These are phyloP conservation scores for Calidris pygmaea DNA, from an alignment of 2,113 vertebrate genomes.

Conservation along the genomic window DNA sequence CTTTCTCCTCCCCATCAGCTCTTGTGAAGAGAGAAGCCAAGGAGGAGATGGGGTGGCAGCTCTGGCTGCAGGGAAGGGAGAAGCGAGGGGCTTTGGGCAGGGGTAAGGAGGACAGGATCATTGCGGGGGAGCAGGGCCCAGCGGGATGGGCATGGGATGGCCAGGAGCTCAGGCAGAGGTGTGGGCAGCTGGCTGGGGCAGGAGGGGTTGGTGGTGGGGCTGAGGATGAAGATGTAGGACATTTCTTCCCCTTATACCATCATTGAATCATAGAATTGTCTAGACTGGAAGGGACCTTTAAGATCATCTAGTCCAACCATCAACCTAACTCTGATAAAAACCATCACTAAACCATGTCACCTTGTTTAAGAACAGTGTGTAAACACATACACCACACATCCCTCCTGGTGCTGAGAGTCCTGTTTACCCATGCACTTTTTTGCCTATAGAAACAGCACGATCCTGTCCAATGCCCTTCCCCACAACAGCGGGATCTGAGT, in stretches of 20 bases:
- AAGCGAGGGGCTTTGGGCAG: background rate
- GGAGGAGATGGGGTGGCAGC: background rate
- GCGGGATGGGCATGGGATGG: background rate
- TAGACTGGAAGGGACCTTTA: too few relatives aligned
- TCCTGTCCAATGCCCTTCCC: background rate
- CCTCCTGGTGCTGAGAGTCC: background rate
- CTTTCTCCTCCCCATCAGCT: background rate
- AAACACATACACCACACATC: accelerated
- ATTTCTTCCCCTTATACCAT: background rate
- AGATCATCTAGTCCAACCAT: too few relatives aligned
- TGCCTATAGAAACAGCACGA: background rate
- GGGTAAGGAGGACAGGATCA: background rate
- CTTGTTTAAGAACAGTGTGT: background rate
- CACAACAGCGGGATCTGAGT: background rate
- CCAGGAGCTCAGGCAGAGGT: background rate
- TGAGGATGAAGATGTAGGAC: background rate
- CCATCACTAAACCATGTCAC: too few relatives aligned
- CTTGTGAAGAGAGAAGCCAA: background rate
- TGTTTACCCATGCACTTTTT: background rate
- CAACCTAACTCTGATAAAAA: too few relatives aligned
- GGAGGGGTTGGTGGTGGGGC: background rate
- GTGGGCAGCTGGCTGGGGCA: background rate
- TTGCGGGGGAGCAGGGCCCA: background rate
- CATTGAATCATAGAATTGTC: too few relatives aligned
- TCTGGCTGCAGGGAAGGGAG: too few relatives aligned